phyloP scores from a whole-genome alignment of 2,113 vertebrate species.

The Camelus bactrianus region DNA sequence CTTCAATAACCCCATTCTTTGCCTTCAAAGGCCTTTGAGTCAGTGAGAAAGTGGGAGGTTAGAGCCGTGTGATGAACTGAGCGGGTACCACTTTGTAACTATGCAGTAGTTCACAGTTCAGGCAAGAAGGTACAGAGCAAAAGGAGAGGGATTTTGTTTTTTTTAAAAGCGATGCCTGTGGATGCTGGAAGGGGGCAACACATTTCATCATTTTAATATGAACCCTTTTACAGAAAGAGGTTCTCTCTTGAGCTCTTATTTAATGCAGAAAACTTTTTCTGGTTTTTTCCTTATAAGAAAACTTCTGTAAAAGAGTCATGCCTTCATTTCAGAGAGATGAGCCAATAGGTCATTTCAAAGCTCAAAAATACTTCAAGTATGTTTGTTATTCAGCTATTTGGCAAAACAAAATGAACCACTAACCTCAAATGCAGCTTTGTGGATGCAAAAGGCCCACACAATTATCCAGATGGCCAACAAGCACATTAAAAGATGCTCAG shows the following conservation, averaged over 20 bases:
- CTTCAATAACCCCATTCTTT: slow-evolving; percentile 83
- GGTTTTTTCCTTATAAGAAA: slow-evolving; percentile 40
- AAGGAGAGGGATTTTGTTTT: slow-evolving; percentile 27
- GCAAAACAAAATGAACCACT: slow-evolving; percentile 31
- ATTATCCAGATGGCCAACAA: background rate
- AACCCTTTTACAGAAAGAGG: slow-evolving; percentile 77
- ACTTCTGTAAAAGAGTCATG: background rate
- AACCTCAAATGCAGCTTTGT: background rate
- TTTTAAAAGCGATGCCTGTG: slow-evolving; percentile 76
- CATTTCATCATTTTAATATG: slow-evolving; percentile 80
- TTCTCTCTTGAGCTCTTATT: slow-evolving; percentile 8
- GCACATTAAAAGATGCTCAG: no score
- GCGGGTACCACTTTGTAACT: slow-evolving; percentile 76
- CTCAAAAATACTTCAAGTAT: background rate
- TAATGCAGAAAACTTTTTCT: slow-evolving; percentile 67
- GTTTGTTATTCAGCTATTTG: background rate
- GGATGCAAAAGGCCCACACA: background rate
- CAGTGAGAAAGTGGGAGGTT: slow-evolving; percentile 76
- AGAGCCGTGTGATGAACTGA: slow-evolving; percentile 74
- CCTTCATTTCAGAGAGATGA: slow-evolving; percentile 22
- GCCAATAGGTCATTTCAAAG: slow-evolving; percentile 2
- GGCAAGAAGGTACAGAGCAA: slow-evolving; percentile 58
- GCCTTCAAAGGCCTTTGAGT: slow-evolving; percentile 83
- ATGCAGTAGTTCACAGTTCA: slow-evolving; percentile 79
- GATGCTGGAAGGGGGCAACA: slow-evolving; percentile 83